Conservation (phyloP, 2,888 invertebrate species). For the Chymomyza caudatula region DNA sequence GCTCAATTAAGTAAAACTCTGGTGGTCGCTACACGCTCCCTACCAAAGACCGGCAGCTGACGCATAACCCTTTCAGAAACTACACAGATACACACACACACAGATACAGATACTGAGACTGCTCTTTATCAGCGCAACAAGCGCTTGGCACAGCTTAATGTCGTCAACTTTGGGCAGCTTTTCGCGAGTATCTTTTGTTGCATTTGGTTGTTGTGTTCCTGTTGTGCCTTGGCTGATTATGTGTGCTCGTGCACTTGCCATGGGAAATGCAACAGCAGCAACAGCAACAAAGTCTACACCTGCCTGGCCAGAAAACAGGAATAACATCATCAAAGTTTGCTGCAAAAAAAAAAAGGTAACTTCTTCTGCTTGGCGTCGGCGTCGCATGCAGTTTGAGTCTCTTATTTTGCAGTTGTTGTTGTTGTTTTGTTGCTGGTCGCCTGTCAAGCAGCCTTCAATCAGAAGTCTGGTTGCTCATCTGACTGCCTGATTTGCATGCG, state of each 20-base stretch:
- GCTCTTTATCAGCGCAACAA: conserved; percentile 51
- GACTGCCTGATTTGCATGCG: conserved; percentile 61
- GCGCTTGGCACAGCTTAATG: conserved; percentile 55
- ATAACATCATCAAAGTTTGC: conserved; percentile 35
- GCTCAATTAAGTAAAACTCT: background rate
- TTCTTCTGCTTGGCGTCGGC: conserved; percentile 5
- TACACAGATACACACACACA: conserved; percentile 12
- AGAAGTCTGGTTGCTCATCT: conserved; percentile 1
- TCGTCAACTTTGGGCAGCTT: conserved; percentile 47
- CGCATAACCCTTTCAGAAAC: conserved; percentile 23
- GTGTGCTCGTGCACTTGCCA: conserved; percentile 11
- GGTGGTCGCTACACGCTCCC: background rate
- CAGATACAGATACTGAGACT: conserved; percentile 16
- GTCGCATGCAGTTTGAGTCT: background rate
- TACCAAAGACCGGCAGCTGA: conserved; percentile 13
- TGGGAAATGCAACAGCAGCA: conserved; percentile 18
- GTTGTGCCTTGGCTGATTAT: conserved; percentile 21
- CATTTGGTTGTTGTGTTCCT: conserved; percentile 6
- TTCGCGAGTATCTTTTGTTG: conserved; percentile 8
- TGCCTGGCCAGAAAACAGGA: conserved; percentile 41
- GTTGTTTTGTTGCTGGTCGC: conserved; percentile 4
- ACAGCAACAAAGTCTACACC: conserved; percentile 23
- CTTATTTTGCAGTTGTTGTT: conserved; percentile 3
- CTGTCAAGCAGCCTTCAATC: conserved; percentile 19
- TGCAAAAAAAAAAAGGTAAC: conserved; percentile 14